Percentiles rank a stretch among this genome's conserved stretches.
Conservation (phyloP, 1,140 invertebrate species). For the Acyrthosiphon pisum region DNA sequence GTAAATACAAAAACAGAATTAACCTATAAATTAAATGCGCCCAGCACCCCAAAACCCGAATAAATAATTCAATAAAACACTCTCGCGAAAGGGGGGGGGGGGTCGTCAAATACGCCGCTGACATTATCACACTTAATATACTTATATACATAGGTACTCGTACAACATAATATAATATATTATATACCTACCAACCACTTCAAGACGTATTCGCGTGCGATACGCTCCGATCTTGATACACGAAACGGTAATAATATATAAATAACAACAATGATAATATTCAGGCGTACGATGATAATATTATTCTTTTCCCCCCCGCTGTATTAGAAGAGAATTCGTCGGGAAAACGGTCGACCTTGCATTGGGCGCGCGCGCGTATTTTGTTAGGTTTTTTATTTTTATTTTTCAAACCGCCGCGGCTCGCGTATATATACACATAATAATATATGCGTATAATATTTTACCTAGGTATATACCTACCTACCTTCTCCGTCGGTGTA, state of each 20-base stretch:
- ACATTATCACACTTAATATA: neutral
- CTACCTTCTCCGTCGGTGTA: slow-evolving; percentile 18
- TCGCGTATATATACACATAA: neutral
- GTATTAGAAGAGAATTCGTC: neutral
- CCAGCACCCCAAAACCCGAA: neutral
- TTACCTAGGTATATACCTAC: neutral
- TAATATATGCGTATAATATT: neutral
- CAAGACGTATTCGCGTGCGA: neutral
- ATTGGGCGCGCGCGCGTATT: neutral
- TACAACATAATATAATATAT: neutral
- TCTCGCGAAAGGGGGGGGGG: too few relatives aligned
- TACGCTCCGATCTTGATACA: neutral
- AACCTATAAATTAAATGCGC: neutral
- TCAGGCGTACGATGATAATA: too few relatives aligned
- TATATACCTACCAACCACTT: neutral
- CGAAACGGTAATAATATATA: neutral
- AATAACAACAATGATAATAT: neutral
- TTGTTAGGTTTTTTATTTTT: neutral
- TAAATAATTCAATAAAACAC: neutral
- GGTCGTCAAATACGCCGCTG: neutral
- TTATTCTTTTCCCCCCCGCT: neutral
- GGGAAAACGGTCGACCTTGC: slow-evolving; percentile 29
- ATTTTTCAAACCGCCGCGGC: neutral
- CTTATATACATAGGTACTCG: too few relatives aligned
- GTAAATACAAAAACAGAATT: neutral